Evolutionary conservation across 2,113 vertebrate genomes (phyloP).

Genomic region (Anarhynchus alexandrinus): DNA sequence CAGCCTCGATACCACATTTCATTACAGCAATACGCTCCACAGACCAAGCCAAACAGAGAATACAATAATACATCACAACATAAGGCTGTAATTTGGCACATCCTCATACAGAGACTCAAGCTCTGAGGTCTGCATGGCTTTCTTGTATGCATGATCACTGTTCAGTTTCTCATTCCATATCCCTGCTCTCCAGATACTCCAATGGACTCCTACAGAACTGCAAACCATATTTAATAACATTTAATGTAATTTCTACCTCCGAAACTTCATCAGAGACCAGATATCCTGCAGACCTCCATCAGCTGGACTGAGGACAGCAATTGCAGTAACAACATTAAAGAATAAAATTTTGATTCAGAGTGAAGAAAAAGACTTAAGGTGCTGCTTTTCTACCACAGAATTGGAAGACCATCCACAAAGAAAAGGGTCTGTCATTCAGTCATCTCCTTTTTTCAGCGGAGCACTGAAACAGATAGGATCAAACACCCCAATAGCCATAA

Average conservation of each 20-base stretch:
- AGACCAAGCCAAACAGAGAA: slow-evolving; percentile 27
- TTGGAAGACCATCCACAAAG: neutral
- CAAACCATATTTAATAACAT: neutral
- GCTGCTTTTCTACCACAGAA: neutral
- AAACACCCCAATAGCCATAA: neutral
- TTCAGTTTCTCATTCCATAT: neutral
- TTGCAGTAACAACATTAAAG: neutral
- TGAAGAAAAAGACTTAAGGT: neutral
- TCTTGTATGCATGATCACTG: neutral
- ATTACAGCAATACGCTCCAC: slow-evolving; percentile 2
- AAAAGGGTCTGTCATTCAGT: neutral
- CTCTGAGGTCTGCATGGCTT: neutral
- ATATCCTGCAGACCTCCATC: neutral
- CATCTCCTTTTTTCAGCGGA: neutral
- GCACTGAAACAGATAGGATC: neutral
- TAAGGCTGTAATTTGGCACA: slow-evolving; percentile 19
- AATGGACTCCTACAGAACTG: neutral
- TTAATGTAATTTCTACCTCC: neutral
- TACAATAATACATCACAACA: neutral
- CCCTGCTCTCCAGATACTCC: neutral
- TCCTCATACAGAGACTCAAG: neutral
- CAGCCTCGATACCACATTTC: slow-evolving; percentile 30
- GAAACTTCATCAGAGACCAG: neutral
- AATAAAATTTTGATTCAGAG: neutral
- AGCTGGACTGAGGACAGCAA: neutral